Conservation (phyloP, 2,797 vertebrate species). For the Sebastiscus tertius region DNA sequence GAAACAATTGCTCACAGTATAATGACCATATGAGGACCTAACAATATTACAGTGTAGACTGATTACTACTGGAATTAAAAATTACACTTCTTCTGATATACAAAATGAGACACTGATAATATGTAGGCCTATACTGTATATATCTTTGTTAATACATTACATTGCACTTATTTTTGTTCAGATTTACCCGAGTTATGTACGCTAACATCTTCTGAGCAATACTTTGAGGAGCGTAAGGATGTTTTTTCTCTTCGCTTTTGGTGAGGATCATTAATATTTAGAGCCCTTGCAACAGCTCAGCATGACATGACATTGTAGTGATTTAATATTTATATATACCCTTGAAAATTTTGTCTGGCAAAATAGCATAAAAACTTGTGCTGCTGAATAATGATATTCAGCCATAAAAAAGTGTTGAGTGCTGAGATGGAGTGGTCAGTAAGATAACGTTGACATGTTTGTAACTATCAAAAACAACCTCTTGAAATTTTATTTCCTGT, state of each 20-base stretch:
- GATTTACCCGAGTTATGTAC: constrained; percentile 9
- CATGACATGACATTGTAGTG: constrained; percentile 23
- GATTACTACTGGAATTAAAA: constrained; percentile 33
- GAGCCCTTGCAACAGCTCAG: constrained; percentile 24
- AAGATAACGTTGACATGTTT: constrained; percentile 9
- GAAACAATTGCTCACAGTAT: not conserved
- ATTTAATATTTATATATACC: constrained; percentile 31
- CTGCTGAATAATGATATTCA: constrained; percentile 13
- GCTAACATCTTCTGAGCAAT: constrained; percentile 48
- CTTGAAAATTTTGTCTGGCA: not conserved
- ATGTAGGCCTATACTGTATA: constrained; percentile 34
- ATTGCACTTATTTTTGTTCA: constrained; percentile 54
- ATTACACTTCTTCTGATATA: constrained; percentile 5
- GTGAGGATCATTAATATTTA: not conserved
- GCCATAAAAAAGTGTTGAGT: constrained; percentile 5
- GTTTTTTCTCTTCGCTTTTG: not conserved
- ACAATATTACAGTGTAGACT: constrained; percentile 1
- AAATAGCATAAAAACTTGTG: not conserved
- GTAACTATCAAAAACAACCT: constrained; percentile 18
- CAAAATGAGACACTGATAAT: constrained; percentile 18
- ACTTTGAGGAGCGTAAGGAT: constrained; percentile 14
- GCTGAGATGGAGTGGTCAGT: constrained; percentile 12
- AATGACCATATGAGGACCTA: not conserved
- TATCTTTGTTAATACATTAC: constrained; percentile 43
- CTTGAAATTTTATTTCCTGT: constrained; percentile 23